phyloP scores from a whole-genome alignment of 2,888 invertebrate genomes.

The Epirrhoe alternata region DNA sequence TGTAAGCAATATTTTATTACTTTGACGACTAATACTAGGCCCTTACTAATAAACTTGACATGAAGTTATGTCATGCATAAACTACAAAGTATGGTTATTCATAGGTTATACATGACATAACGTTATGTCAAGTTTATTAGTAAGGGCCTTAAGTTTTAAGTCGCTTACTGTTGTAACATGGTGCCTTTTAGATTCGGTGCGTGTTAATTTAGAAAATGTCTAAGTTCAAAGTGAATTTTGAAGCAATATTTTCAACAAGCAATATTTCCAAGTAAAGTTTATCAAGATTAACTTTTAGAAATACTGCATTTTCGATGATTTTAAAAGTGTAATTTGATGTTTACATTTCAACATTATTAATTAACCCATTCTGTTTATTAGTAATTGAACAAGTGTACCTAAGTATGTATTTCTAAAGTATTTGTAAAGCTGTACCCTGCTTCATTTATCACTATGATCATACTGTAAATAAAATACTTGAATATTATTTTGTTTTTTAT shows the following conservation, averaged over 20 bases:
- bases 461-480: conserved; percentile 39
- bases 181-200: conserved; percentile 63
- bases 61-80: no score
- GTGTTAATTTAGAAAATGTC: conserved; percentile 33
- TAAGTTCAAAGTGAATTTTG: conserved; percentile 8
- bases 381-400: not conserved
- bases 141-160: conserved; percentile 11
- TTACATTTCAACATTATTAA: no score
- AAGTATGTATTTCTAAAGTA: conserved; percentile 16
- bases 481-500: conserved; percentile 14
- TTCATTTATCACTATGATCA: conserved; percentile 17
- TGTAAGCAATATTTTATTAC: conserved; percentile 39
- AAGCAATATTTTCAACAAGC: conserved; percentile 15
- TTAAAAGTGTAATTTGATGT: not conserved
- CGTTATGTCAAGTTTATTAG: no score
- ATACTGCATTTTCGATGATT: not conserved
- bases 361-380: not conserved
- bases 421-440: conserved; percentile 15
- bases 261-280: not conserved
- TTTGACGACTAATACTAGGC: no score
- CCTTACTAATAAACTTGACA: no score
- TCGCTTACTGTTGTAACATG: conserved; percentile 38
- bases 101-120: no score
- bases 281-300: no score
- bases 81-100: no score